These are phyloP conservation scores for Hirtodrosophila cameraria DNA, from an alignment of 2,888 invertebrate species.

Conservation along the genomic window DNA sequence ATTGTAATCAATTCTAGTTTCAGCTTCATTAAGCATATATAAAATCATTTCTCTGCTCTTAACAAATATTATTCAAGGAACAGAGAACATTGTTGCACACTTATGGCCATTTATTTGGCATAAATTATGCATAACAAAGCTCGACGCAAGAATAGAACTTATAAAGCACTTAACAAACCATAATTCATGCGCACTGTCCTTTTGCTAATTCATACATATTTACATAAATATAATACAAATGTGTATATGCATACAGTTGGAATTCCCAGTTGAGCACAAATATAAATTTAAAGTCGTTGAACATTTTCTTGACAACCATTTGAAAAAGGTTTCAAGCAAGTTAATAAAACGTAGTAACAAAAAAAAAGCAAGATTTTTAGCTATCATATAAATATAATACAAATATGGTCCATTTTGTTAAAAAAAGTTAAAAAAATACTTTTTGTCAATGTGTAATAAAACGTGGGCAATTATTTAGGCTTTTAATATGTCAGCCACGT, in stretches of 20 bases:
- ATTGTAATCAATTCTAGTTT: too few relatives aligned
- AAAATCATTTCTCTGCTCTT: neutral
- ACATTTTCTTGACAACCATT: slow-evolving; percentile 3
- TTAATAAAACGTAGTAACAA: slow-evolving; percentile 1
- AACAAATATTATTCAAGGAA: neutral
- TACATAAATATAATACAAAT: too few relatives aligned
- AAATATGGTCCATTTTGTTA: neutral
- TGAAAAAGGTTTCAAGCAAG: slow-evolving; percentile 23
- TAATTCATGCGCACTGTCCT: slow-evolving; percentile 20
- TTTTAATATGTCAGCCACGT: slow-evolving; percentile 70
- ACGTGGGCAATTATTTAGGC: slow-evolving; percentile 64
- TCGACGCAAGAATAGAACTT: neutral
- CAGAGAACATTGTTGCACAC: neutral
- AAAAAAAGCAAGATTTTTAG: slow-evolving; percentile 4
- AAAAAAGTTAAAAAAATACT: slow-evolving; percentile 23
- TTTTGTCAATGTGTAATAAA: slow-evolving; percentile 41
- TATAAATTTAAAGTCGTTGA: slow-evolving; percentile 5
- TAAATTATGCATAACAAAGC: slow-evolving; percentile 5
- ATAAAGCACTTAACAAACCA: slow-evolving; percentile 29
- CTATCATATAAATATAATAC: slow-evolving; percentile 8
- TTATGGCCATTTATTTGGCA: neutral
- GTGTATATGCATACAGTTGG: neutral
- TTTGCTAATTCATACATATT: slow-evolving; percentile 31
- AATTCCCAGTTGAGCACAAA: neutral
- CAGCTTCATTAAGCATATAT: neutral